Conservation (phyloP, 2,888 invertebrate genomes). For the Amorpha juglandis region DNA sequence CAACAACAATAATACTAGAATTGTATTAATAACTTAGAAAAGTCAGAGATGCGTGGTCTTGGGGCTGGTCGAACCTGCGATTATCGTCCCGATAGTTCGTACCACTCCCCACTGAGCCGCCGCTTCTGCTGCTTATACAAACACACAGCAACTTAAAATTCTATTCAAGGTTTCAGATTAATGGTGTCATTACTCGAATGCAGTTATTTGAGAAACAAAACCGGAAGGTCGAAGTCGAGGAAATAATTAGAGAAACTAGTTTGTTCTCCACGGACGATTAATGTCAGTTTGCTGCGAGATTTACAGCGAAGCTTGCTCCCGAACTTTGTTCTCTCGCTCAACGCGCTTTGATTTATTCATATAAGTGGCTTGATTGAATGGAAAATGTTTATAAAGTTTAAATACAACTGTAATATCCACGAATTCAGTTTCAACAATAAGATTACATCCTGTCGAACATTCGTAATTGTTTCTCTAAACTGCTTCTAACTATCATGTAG, state of each 20-base stretch:
- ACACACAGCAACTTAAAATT: conserved; percentile 30
- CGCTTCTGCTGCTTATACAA: not conserved
- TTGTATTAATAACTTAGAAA: too few species aligned
- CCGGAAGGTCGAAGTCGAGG: conserved; percentile 64
- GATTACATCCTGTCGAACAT: not conserved
- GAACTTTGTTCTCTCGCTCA: conserved; percentile 50
- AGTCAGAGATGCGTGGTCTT: too few species aligned
- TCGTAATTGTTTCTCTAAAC: not conserved
- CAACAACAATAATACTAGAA: too few species aligned
- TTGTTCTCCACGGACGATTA: conserved; percentile 67
- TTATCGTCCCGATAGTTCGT: too few species aligned
- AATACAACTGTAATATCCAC: not conserved
- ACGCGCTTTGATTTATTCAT: conserved; percentile 48
- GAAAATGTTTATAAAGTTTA: conserved; percentile 18
- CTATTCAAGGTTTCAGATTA: conserved; percentile 54
- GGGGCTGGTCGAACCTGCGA: too few species aligned
- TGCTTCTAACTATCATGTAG: not conserved
- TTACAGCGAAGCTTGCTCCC: conserved; percentile 52
- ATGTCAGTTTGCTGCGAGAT: conserved; percentile 69
- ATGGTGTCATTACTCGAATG: conserved; percentile 57
- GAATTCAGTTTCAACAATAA: not conserved
- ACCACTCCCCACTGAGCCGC: too few species aligned
- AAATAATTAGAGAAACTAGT: conserved; percentile 77
- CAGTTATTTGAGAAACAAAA: conserved; percentile 63
- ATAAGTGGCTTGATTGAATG: conserved; percentile 45